phyloP scores from a whole-genome alignment of 2,888 invertebrate genomes.

The Nomada goodeniana region DNA sequence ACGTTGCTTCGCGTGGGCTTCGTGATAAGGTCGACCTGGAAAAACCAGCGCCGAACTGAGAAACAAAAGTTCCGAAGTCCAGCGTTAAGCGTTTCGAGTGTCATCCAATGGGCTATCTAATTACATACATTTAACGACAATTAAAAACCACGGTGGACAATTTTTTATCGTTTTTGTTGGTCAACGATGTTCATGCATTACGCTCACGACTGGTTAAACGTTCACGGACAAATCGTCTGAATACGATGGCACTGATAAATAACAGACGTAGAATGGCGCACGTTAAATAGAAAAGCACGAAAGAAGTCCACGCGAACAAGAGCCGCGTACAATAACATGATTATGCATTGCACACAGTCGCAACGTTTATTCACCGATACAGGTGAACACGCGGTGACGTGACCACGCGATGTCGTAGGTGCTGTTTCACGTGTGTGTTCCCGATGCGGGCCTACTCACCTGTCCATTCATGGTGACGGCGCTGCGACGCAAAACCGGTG shows the following conservation, averaged over 20 bases:
- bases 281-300: not conserved
- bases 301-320: constrained; percentile 12
- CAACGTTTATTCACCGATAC: constrained; percentile 43
- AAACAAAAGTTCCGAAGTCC: constrained; percentile 27
- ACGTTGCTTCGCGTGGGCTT: constrained; percentile 33
- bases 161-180: not conserved
- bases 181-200: not conserved
- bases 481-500: constrained; percentile 41
- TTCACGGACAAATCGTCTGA: constrained; percentile 6
- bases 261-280: not conserved
- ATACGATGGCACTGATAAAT: constrained; percentile 29
- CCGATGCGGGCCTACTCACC: constrained; percentile 66
- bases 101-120: too few species aligned
- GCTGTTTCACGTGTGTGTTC: constrained; percentile 50
- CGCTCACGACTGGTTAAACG: not conserved
- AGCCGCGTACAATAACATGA: constrained; percentile 40
- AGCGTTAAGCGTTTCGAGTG: too few species aligned
- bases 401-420: constrained; percentile 42
- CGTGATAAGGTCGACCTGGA: constrained; percentile 40
- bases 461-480: constrained; percentile 75
- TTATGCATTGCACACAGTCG: constrained; percentile 34
- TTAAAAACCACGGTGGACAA: constrained; percentile 18
- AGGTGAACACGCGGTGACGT: constrained; percentile 34
- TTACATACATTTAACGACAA: not conserved
- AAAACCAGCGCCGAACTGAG: constrained; percentile 37